Evolutionary conservation across 2,888 invertebrate species (phyloP).

Genomic region (Cyrtodaria siliqua): DNA sequence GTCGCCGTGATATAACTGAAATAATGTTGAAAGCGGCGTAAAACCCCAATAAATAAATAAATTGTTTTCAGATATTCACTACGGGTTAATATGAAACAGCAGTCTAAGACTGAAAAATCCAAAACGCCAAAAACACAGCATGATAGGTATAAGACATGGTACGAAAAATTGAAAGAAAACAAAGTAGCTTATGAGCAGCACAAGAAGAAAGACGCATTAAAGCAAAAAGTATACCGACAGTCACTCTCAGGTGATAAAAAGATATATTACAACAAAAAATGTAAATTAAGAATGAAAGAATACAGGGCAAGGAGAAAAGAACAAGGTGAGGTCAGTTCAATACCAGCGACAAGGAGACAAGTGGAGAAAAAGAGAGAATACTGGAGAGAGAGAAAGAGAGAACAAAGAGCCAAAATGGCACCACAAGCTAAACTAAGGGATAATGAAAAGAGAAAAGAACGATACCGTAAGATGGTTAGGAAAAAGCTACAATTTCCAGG

Average conservation of each 20-base stretch:
- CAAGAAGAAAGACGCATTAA: constrained; percentile 12
- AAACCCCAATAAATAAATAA: too few relatives aligned
- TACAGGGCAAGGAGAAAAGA: constrained; percentile 4
- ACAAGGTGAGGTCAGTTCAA: not conserved
- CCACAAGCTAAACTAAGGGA: not conserved
- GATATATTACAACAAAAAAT: constrained; percentile 11
- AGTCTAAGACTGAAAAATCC: not conserved
- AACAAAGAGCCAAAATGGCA: constrained; percentile 15
- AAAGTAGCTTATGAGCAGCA: not conserved
- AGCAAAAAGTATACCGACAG: constrained; percentile 1
- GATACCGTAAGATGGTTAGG: too few relatives aligned
- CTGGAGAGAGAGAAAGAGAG: constrained; percentile 11
- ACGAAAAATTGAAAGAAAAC: not conserved
- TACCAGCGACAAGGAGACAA: constrained; percentile 7
- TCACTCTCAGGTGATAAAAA: not conserved
- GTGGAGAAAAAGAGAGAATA: constrained; percentile 14
- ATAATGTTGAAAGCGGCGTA: too few relatives aligned
- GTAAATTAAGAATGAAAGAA: constrained; percentile 17
- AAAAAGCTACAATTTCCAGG: too few relatives aligned
- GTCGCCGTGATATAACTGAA: too few relatives aligned
- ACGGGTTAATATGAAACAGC: too few relatives aligned
- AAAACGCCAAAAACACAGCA: not conserved
- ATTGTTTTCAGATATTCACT: too few relatives aligned
- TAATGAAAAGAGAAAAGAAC: constrained; percentile 8
- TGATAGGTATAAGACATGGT: not conserved